Percentiles rank a stretch among this genome's conserved stretches.
phyloP scores from a whole-genome alignment of 2,113 vertebrate genomes.

The Nycticryphes semicollaris region DNA sequence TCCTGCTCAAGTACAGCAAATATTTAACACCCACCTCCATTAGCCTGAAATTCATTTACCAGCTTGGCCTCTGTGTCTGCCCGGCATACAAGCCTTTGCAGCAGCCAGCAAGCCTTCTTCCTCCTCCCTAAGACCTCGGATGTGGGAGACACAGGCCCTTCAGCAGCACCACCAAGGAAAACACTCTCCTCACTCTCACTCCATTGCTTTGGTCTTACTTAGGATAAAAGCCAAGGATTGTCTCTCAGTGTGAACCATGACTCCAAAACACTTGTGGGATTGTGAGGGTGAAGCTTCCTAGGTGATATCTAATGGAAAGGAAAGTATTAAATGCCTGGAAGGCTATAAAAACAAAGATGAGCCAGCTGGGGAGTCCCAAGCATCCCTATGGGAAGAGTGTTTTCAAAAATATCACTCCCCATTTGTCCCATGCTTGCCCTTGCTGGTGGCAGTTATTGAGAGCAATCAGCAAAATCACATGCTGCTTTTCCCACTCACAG shows the following conservation, averaged over 20 bases:
- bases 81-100: neutral
- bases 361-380: neutral
- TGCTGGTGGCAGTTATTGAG: fast-evolving
- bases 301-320: neutral
- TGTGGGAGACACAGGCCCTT: fast-evolving
- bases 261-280: neutral
- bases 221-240: neutral
- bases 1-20: constrained; percentile 63
- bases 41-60: constrained; percentile 54
- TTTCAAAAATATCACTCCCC: neutral
- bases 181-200: neutral
- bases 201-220: neutral
- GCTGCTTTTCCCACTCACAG: neutral
- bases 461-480: neutral
- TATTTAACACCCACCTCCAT: constrained; percentile 53
- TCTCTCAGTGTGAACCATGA: neutral
- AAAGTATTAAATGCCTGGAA: neutral
- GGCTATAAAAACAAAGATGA: neutral
- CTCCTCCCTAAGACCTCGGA: neutral
- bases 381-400: fast-evolving
- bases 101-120: neutral
- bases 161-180: neutral
- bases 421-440: neutral
- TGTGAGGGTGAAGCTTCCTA: neutral
- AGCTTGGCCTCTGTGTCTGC: neutral